A percentile compares a stretch with the other conserved stretches of the same genome.
Evolutionary conservation across 2,888 invertebrate genomes (phyloP).

Genomic region (Orthonychiurus folsomi): DNA sequence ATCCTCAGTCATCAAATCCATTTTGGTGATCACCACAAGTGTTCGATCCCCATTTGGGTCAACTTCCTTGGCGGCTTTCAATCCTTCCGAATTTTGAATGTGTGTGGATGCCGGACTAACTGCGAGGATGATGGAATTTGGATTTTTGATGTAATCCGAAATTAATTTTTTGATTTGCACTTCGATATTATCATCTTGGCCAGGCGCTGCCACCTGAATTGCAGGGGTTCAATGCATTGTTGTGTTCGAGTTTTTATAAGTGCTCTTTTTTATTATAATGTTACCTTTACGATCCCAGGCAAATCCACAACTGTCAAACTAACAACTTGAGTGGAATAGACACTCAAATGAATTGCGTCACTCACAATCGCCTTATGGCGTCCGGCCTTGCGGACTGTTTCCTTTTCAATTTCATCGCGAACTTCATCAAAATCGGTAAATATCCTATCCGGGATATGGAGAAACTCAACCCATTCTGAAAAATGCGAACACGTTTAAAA

Average conservation of each 20-base stretch:
- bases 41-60: slow-evolving; percentile 89
- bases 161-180: slow-evolving; percentile 88
- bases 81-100: slow-evolving; percentile 96
- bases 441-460: slow-evolving; percentile 80
- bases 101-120: slow-evolving; percentile 97
- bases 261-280: too few relatives aligned
- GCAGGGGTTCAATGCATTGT: too few relatives aligned
- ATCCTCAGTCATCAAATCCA: slow-evolving; percentile 99
- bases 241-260: too few relatives aligned
- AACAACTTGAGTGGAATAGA: slow-evolving; percentile 89
- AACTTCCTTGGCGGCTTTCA: slow-evolving; percentile 95
- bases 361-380: slow-evolving; percentile 91
- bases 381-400: slow-evolving; percentile 91
- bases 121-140: slow-evolving; percentile 90
- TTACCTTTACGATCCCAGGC: slow-evolving; percentile 76
- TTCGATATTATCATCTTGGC: slow-evolving; percentile 93
- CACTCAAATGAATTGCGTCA: slow-evolving; percentile 92
- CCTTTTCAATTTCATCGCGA: slow-evolving; percentile 80
- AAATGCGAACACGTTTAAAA: slow-evolving; percentile 59
- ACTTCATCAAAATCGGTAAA: slow-evolving; percentile 87
- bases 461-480: slow-evolving; percentile 94
- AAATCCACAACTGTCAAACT: slow-evolving; percentile 89
- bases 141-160: slow-evolving; percentile 84
- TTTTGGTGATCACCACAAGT: slow-evolving; percentile 93
- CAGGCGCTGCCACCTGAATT: slow-evolving; percentile 86